These are phyloP conservation scores for Dromas ardeola DNA, from an alignment of 2,113 vertebrate species.

Conservation along the genomic window DNA sequence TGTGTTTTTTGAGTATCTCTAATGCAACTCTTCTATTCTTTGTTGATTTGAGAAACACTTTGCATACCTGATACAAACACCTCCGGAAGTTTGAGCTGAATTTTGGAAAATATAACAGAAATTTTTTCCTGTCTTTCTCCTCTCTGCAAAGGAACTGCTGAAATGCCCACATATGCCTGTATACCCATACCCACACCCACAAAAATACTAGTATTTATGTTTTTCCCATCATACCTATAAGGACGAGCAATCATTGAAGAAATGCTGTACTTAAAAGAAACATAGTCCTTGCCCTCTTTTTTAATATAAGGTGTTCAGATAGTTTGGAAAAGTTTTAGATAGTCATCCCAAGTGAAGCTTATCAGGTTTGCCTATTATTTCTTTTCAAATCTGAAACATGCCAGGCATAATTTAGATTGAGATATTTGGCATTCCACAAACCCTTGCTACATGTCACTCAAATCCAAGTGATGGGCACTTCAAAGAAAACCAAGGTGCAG, in stretches of 20 bases:
- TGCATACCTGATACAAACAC: neutral
- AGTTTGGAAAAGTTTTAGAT: neutral
- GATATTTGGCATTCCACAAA: neutral
- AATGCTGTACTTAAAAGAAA: neutral
- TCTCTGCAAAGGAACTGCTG: neutral
- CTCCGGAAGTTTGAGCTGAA: neutral
- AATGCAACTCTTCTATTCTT: neutral
- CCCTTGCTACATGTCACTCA: neutral
- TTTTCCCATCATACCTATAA: neutral
- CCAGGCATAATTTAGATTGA: constrained; percentile 11
- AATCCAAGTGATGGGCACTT: constrained; percentile 9
- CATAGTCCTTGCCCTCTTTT: neutral
- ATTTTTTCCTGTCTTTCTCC: neutral
- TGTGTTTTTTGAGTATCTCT: neutral
- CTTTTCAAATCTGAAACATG: constrained; percentile 38
- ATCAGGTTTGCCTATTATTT: constrained; percentile 19
- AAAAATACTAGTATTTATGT: neutral
- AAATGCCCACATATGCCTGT: neutral
- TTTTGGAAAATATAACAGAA: neutral
- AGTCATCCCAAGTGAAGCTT: neutral
- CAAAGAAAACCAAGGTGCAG: neutral
- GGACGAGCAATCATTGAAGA: neutral
- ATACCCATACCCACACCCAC: neutral
- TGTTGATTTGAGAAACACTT: neutral
- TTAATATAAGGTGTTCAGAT: neutral